Evolutionary conservation across 2,888 invertebrate species (phyloP).

Genomic region (Listrodromus nycthemerus): DNA sequence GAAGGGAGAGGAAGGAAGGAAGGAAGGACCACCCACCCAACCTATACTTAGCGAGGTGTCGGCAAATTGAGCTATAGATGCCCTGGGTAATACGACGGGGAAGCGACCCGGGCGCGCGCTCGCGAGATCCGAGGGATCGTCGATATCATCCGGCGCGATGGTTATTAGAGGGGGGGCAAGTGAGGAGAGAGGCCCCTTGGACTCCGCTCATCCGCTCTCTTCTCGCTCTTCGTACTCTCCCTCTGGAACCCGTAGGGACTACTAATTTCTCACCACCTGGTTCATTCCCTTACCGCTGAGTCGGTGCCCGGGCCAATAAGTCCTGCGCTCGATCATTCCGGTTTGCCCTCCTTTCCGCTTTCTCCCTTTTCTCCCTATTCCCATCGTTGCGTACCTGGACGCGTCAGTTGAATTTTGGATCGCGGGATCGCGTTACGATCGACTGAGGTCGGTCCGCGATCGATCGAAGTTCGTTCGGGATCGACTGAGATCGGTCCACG

Average conservation of each 20-base stretch:
- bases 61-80: slow-evolving; percentile 84
- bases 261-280: slow-evolving; percentile 83
- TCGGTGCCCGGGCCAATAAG: slow-evolving; percentile 63
- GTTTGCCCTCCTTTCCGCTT: slow-evolving; percentile 26
- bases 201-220: slow-evolving; percentile 37
- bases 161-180: slow-evolving; percentile 77
- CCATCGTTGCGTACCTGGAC: slow-evolving; percentile 3
- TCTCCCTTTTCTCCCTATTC: slow-evolving; percentile 7
- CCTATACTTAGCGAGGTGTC: slow-evolving; percentile 85
- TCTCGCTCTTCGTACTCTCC: slow-evolving; percentile 55
- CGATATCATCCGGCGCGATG: slow-evolving; percentile 81
- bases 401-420: neutral
- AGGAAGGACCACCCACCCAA: slow-evolving; percentile 82
- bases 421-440: neutral
- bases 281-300: slow-evolving; percentile 72
- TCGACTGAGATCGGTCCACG: neutral
- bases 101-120: slow-evolving; percentile 63
- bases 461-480: neutral
- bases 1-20: slow-evolving; percentile 65
- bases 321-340: slow-evolving; percentile 68
- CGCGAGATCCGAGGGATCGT: slow-evolving; percentile 68
- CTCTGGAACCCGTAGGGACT: slow-evolving; percentile 68
- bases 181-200: slow-evolving; percentile 20
- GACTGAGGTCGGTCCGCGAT: too few species aligned
- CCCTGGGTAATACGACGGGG: slow-evolving; percentile 81